A percentile compares a stretch with the other conserved stretches of the same genome.
These are phyloP conservation scores for Dendrolimus kikuchii DNA, from an alignment of 1,140 invertebrate species.

Conservation along the genomic window DNA sequence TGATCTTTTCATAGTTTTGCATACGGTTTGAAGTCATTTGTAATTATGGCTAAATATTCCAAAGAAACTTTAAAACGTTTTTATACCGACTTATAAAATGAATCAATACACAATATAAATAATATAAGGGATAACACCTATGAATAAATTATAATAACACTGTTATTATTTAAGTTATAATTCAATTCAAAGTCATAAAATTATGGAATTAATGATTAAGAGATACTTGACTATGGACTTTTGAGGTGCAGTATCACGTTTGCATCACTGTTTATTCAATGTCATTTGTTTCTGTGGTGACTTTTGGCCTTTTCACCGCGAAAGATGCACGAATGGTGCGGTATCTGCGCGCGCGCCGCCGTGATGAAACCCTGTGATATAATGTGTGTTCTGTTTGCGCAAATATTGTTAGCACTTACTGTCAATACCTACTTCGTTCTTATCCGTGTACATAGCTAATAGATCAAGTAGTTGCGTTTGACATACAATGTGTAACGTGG, in stretches of 20 bases:
- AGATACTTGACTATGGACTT: slow-evolving; percentile 1
- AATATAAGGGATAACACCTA: too few relatives aligned
- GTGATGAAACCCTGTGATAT: slow-evolving; percentile 43
- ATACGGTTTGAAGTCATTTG: too few relatives aligned
- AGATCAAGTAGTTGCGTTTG: neutral
- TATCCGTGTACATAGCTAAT: neutral
- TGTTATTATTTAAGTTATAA: too few relatives aligned
- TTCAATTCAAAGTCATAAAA: too few relatives aligned
- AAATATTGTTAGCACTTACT: slow-evolving; percentile 26
- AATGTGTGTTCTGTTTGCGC: slow-evolving; percentile 36
- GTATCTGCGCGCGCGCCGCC: slow-evolving; percentile 1
- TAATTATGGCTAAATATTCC: too few relatives aligned
- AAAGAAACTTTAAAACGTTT: too few relatives aligned
- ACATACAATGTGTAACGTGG: neutral
- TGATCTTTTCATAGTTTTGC: too few relatives aligned
- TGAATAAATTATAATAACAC: too few relatives aligned
- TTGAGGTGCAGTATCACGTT: slow-evolving; percentile 23
- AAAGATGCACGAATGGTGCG: slow-evolving; percentile 18
- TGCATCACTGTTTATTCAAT: slow-evolving; percentile 41
- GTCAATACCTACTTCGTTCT: slow-evolving; percentile 12
- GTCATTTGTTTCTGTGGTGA: slow-evolving; percentile 32
- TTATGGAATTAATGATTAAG: too few relatives aligned
- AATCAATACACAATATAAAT: too few relatives aligned
- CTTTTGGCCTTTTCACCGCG: slow-evolving; percentile 27
- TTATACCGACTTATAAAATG: too few relatives aligned